Evolutionary conservation across 2,888 invertebrate species (phyloP).

Genomic region (Ectemnius cavifrons): DNA sequence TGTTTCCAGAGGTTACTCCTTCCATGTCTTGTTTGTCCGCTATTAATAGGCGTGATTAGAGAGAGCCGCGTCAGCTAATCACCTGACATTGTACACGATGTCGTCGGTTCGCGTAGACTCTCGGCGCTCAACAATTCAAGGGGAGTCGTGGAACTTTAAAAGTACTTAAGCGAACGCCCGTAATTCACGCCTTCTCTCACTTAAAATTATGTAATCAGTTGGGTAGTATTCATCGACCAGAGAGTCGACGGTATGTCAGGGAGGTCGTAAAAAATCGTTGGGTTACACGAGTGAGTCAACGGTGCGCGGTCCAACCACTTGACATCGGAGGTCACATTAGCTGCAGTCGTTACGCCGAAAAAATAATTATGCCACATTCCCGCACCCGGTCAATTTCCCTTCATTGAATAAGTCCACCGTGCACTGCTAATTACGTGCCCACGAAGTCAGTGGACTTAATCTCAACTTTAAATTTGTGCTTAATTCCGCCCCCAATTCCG

Average conservation of each 20-base stretch:
- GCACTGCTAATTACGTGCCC: background rate
- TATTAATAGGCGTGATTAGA: no score
- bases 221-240: background rate
- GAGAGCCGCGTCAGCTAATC: no score
- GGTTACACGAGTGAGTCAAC: constrained; percentile 26
- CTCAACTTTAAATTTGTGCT: constrained; percentile 48
- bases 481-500: constrained; percentile 63
- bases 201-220: constrained; percentile 42
- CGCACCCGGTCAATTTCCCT: background rate
- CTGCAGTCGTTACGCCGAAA: constrained; percentile 52
- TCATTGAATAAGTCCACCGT: constrained; percentile 21
- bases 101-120: no score
- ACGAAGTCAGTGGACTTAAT: constrained; percentile 9
- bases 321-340: constrained; percentile 35
- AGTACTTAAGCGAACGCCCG: constrained; percentile 36
- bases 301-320: constrained; percentile 24
- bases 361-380: constrained; percentile 44
- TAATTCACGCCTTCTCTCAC: constrained; percentile 32
- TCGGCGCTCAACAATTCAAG: no score
- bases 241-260: no score
- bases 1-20: no score
- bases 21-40: no score
- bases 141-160: no score
- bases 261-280: background rate
- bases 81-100: no score